phyloP scores from a whole-genome alignment of 2,797 vertebrate genomes.

The Florisuga fusca region DNA sequence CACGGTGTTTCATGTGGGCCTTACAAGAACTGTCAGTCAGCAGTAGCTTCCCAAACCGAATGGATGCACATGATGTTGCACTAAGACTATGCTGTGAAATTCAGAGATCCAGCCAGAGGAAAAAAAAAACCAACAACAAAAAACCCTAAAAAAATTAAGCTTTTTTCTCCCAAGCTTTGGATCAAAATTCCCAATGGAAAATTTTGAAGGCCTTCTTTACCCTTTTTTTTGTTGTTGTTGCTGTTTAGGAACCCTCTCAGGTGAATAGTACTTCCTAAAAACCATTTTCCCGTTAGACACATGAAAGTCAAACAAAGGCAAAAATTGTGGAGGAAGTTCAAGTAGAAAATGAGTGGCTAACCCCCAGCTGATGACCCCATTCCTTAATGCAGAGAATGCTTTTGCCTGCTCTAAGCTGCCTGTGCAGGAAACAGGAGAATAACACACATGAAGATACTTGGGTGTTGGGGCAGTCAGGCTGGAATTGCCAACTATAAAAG shows the following conservation, averaged over 20 bases:
- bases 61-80: neutral
- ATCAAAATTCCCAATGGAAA: neutral
- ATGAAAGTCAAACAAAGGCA: neutral
- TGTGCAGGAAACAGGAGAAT: neutral
- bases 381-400: neutral
- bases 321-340: slow-evolving; percentile 14
- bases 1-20: neutral
- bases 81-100: neutral
- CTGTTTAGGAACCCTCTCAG: neutral
- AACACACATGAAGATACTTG: neutral
- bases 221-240: neutral
- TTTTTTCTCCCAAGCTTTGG: neutral
- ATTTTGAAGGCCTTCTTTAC: neutral
- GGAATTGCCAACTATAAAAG: slow-evolving; percentile 60
- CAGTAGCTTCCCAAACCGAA: neutral
- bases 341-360: neutral
- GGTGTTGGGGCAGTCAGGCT: slow-evolving; percentile 17
- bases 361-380: neutral
- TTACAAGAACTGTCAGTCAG: slow-evolving; percentile 23
- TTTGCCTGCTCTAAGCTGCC: neutral
- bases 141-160: neutral
- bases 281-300: neutral
- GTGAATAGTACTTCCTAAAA: neutral
- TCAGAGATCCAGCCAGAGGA: neutral
- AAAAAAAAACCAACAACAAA: too few relatives aligned